Conservation (phyloP, 1,140 invertebrate species). For the Penaeus vannamei region DNA sequence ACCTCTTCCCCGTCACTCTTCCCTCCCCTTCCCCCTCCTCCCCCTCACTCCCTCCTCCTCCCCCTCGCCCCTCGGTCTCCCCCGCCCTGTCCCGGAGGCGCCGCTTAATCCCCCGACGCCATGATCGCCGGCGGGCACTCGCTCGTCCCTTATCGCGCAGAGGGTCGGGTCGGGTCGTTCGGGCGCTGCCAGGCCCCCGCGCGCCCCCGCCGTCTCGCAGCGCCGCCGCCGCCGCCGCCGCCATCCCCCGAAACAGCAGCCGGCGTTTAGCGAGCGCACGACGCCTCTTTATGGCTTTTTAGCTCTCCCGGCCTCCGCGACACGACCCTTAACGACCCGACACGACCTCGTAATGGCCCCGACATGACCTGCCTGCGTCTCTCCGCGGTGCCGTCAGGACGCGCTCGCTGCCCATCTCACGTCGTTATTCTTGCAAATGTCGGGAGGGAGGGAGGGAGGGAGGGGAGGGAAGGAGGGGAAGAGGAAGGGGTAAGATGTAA, state of each 20-base stretch:
- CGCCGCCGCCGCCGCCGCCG: background rate
- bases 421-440: constrained; percentile 46
- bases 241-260: constrained; percentile 14
- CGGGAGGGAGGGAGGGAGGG: background rate
- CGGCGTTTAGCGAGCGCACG: constrained; percentile 6
- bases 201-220: background rate
- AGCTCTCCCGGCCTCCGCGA: constrained; percentile 40
- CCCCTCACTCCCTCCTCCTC: too few relatives aligned
- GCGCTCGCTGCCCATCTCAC: constrained; percentile 3
- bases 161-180: too few relatives aligned
- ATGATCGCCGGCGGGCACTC: too few relatives aligned
- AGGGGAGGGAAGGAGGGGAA: background rate
- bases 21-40: too few relatives aligned
- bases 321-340: constrained; percentile 40
- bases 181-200: background rate
- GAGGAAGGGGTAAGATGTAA: background rate
- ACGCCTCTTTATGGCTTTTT: constrained; percentile 47
- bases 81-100: too few relatives aligned
- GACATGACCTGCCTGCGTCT: constrained; percentile 37
- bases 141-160: too few relatives aligned
- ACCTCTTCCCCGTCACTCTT: too few relatives aligned
- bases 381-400: constrained; percentile 31
- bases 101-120: too few relatives aligned
- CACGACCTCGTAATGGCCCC: constrained; percentile 44
- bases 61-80: too few relatives aligned